Base-by-base conservation (phyloP, 2,113 vertebrate species). In the Cygnus atratus region DNA sequence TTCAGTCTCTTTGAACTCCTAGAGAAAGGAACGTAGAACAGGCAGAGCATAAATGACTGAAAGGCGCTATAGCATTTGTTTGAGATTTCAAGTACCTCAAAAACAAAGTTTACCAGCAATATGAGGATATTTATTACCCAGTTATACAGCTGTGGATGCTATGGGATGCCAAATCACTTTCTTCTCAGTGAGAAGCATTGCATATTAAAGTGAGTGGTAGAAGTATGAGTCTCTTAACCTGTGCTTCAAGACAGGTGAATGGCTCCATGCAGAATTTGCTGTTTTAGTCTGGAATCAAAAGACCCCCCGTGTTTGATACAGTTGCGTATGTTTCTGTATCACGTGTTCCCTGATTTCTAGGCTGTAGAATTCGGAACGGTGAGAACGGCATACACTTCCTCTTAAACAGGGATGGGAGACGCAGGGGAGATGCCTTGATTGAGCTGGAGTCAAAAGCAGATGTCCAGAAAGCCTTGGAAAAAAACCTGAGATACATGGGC, bases 361-460 rank as follows among this genome's bases (percentile, higher is more conserved):
- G 98, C 21, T 99, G 99, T 96, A 98, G 97, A 90, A 97, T 99
- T 91, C 98, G 97, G 29, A 98, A 98, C 1, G 99, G 99, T 20
- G 95, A 97, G 92, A 98, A 98, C 3, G 99, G 99, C 57, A 94
- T 99, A 88, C 99, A 99, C 94, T 97, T 99, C 81, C 98, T 98
- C 16, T 58, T 98, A 87, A 98, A 99, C 85, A 95, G 89, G 88
- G 95, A 97, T 65, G 99, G 99, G 43, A 98, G 98, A 83, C 98
- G 98, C 43, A 97, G 98, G 11, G 99, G 99, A 35, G 98, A 97
- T 54, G 99, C 99, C 72, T 96, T 99, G 95, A 97, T 99, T 5
- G 99, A 99, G 97, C 80, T 99, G 95, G 98, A 99, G 96, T 98
- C 99, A 0, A 98, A 98, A 73, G 98, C 98, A 4, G 99, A 99